Percentiles rank a stretch among this genome's conserved stretches.
Evolutionary conservation across 2,113 vertebrate species (phyloP).

Genomic region (Hypocryptadius cinnamomeus): DNA sequence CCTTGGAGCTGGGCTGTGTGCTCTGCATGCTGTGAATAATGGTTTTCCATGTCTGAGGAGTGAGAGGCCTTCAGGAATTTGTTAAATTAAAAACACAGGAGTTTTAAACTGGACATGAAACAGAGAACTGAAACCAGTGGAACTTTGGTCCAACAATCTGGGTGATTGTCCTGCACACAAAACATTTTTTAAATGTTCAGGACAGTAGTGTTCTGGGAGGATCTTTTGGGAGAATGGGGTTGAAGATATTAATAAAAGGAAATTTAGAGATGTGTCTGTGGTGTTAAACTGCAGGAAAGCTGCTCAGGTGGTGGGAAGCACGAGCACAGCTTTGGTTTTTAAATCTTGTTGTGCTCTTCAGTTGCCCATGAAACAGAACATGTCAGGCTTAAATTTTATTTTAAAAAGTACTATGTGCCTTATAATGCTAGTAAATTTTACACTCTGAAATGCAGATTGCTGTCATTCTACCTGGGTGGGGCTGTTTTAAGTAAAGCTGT

Average conservation of each 20-base stretch:
- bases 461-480: neutral
- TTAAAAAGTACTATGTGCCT: rapidly evolving
- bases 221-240: neutral
- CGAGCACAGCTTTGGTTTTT: neutral
- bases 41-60: neutral
- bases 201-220: neutral
- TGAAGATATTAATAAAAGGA: neutral
- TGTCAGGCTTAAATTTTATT: neutral
- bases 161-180: no score
- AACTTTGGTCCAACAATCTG: neutral
- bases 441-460: neutral
- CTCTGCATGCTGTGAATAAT: neutral
- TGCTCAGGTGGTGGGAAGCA: neutral
- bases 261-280: neutral
- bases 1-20: neutral
- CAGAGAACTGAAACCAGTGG: neutral
- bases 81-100: neutral
- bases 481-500: neutral
- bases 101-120: neutral
- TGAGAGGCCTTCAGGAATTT: neutral
- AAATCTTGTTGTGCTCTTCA: neutral
- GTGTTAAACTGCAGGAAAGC: neutral
- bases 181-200: neutral
- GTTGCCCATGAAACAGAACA: neutral
- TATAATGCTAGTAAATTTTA: neutral